Percentiles rank a stretch among this genome's conserved stretches.
phyloP scores from a whole-genome alignment of 1,140 invertebrate genomes.

The Homarus americanus region DNA sequence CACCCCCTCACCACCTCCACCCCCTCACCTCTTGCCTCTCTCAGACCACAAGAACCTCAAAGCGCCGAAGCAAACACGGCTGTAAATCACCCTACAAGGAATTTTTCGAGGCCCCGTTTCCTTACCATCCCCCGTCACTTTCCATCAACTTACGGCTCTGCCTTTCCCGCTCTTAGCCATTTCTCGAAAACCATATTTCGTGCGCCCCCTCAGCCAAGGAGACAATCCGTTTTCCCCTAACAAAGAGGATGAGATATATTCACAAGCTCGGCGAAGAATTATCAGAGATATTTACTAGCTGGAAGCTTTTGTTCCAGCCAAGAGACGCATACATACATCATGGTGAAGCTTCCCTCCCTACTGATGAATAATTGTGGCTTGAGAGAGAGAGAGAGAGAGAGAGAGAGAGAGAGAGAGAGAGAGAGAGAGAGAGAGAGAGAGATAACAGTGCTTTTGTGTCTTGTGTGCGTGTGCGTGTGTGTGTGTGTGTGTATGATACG shows the following conservation, averaged over 20 bases:
- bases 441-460: background rate
- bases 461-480: too few species aligned
- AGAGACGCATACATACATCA: background rate
- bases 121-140: background rate
- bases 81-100: background rate
- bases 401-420: too few species aligned
- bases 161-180: background rate
- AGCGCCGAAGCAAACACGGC: background rate
- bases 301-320: background rate
- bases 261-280: background rate
- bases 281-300: background rate
- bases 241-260: background rate
- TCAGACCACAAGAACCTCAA: background rate
- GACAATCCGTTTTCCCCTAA: background rate
- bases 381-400: background rate
- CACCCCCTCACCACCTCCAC: background rate
- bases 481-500: too few species aligned
- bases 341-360: background rate
- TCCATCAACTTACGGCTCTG: background rate
- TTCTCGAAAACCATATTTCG: background rate
- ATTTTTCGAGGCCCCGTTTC: background rate
- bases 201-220: background rate
- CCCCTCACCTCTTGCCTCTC: background rate
- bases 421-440: too few species aligned
- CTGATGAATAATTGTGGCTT: background rate